phyloP scores from a whole-genome alignment of 2,113 vertebrate genomes.

The Tragelaphus scriptus region DNA sequence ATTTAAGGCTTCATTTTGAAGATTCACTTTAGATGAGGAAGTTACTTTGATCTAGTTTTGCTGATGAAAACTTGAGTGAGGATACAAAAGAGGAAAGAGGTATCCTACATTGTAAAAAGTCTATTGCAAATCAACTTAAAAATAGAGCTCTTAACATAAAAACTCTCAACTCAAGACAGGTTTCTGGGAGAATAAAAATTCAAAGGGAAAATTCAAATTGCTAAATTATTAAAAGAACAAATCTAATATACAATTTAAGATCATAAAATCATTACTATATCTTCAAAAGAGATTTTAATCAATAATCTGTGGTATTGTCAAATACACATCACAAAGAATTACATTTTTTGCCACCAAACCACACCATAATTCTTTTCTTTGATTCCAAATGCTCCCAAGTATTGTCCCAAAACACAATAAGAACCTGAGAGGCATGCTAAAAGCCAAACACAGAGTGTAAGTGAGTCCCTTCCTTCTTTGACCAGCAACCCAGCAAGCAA shows the following conservation, averaged over 20 bases:
- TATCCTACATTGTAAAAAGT: not conserved
- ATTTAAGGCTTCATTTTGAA: slow-evolving; percentile 25
- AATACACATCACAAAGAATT: not conserved
- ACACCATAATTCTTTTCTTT: not conserved
- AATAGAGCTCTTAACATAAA: not conserved
- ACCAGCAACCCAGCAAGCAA: not conserved
- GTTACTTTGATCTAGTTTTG: not conserved
- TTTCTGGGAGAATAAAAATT: slow-evolving; percentile 30
- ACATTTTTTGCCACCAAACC: not conserved
- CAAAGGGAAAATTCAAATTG: not conserved
- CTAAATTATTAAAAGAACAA: slow-evolving; percentile 7
- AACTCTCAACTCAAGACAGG: not conserved
- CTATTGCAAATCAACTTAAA: not conserved
- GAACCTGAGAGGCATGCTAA: not conserved
- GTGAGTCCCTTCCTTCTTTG: not conserved
- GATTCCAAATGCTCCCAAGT: not conserved
- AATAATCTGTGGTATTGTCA: not conserved
- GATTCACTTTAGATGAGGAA: slow-evolving; percentile 26
- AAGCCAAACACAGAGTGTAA: not conserved
- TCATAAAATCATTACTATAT: not conserved
- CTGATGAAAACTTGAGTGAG: not conserved
- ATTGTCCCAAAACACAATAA: not conserved
- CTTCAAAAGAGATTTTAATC: slow-evolving; percentile 1
- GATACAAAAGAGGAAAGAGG: not conserved
- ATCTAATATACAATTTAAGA: not conserved